A percentile compares a stretch with the other conserved stretches of the same genome.
phyloP scores from a whole-genome alignment of 2,888 invertebrate species.

The Meiosimyza platycephala region DNA sequence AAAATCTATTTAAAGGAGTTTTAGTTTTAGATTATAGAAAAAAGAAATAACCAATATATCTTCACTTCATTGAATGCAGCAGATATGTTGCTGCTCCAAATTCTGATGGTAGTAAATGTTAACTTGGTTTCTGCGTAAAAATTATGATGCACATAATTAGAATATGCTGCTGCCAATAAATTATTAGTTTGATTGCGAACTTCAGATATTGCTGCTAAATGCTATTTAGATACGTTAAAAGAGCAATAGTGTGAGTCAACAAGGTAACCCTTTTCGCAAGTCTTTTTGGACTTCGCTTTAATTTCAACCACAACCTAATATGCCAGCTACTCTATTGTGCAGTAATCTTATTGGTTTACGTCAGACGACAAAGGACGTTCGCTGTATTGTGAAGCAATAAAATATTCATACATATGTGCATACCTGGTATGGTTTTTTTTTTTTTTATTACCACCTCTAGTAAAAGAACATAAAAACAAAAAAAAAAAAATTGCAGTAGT shows the following conservation, averaged over 20 bases:
- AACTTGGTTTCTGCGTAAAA: too few species aligned
- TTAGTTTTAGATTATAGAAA: too few species aligned
- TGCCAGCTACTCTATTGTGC: background rate
- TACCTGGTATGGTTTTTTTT: background rate
- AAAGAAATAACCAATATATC: too few species aligned
- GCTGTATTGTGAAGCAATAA: background rate
- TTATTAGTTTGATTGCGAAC: too few species aligned
- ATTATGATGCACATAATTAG: too few species aligned
- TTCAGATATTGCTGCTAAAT: background rate
- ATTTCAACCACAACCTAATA: too few species aligned
- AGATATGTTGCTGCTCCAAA: too few species aligned
- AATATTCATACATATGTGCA: background rate
- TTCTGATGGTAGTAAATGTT: too few species aligned
- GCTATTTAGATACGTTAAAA: too few species aligned
- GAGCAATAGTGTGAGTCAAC: background rate
- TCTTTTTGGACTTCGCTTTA: background rate
- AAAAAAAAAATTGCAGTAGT: background rate
- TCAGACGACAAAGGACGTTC: background rate
- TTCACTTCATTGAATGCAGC: too few species aligned
- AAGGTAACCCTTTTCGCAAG: background rate
- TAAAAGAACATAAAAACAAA: background rate
- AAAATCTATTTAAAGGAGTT: too few species aligned
- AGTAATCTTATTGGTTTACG: slow-evolving; percentile 24
- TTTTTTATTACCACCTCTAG: background rate
- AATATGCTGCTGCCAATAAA: too few species aligned